These are phyloP conservation scores for Pseudomugil gertrudae DNA, from an alignment of 2,797 vertebrate species.

Conservation along the genomic window DNA sequence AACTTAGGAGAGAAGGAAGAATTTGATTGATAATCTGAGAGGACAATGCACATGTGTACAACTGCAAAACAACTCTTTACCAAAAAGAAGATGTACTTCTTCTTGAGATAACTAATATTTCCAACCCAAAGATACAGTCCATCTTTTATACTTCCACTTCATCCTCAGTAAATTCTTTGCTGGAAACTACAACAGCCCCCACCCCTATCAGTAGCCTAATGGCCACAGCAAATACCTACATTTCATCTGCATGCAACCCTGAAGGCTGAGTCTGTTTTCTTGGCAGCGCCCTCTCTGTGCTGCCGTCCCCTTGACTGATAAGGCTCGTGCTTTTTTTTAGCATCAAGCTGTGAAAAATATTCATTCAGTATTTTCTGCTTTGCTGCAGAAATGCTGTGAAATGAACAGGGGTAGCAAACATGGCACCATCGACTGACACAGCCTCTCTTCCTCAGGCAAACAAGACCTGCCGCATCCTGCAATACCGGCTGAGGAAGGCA, in stretches of 20 bases:
- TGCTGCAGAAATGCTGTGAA: slow-evolving; percentile 1
- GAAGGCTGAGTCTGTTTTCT: too few species aligned
- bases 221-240: too few species aligned
- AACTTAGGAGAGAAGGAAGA: neutral
- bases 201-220: too few species aligned
- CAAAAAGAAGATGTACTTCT: too few species aligned
- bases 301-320: too few species aligned
- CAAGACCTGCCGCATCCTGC: slow-evolving; percentile 97
- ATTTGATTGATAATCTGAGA: neutral
- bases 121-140: neutral
- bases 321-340: neutral
- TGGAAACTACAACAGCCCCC: neutral
- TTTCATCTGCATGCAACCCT: too few species aligned
- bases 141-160: neutral
- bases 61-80: too few species aligned
- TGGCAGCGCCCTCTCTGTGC: too few species aligned
- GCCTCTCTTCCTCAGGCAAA: slow-evolving; percentile 79
- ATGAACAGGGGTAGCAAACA: neutral
- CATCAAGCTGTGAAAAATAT: neutral
- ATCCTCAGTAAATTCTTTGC: neutral
- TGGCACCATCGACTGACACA: neutral
- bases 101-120: neutral
- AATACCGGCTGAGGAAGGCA: slow-evolving; percentile 95
- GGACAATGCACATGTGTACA: neutral
- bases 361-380: neutral